These are phyloP conservation scores for Steatornis caripensis DNA, from an alignment of 2,113 vertebrate species.

Conservation along the genomic window DNA sequence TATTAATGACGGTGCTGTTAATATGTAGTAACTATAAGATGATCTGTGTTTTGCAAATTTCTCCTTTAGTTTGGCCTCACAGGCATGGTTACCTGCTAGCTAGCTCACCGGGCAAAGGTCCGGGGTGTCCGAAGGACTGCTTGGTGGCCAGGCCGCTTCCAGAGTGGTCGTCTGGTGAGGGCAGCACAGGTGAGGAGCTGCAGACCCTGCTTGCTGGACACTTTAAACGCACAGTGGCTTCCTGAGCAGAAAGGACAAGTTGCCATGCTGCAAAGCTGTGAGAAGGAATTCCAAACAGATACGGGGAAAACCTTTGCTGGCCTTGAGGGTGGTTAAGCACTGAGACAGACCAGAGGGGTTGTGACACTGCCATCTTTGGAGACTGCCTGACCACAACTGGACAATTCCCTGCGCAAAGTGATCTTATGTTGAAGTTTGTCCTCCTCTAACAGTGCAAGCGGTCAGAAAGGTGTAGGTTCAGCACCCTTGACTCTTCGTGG, in stretches of 20 bases:
- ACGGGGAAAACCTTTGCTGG: background rate
- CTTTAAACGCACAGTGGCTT: background rate
- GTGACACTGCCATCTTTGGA: background rate
- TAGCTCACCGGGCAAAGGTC: background rate
- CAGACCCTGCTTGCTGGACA: background rate
- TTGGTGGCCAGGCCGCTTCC: background rate
- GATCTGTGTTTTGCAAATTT: background rate
- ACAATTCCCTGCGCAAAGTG: background rate
- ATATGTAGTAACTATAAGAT: background rate
- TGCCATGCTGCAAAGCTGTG: background rate
- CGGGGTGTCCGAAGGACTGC: rapidly evolving
- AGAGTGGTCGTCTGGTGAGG: background rate
- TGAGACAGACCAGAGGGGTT: background rate
- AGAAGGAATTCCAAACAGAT: background rate
- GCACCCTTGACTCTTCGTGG: background rate
- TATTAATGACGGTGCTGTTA: background rate
- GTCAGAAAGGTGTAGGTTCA: background rate
- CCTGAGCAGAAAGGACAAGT: background rate
- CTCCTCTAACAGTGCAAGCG: background rate
- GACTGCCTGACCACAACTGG: background rate
- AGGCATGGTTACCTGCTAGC: background rate
- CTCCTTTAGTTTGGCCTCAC: background rate
- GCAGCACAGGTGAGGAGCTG: background rate
- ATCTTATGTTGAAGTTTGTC: background rate
- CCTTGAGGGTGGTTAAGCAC: background rate